phyloP scores from a whole-genome alignment of 2,888 invertebrate genomes.

The Balanococcus diminutus region DNA sequence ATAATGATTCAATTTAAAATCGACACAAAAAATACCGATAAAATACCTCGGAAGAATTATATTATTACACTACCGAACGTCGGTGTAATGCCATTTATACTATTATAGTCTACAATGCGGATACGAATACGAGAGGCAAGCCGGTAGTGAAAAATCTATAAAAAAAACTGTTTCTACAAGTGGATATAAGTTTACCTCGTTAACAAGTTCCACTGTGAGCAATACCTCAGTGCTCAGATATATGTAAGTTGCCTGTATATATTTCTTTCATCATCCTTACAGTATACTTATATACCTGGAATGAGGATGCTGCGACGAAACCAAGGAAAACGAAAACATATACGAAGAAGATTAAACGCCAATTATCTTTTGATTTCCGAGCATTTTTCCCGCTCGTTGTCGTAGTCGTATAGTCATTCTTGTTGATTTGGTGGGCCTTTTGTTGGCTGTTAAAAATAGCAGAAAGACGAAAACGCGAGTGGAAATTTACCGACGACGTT shows the following conservation, averaged over 20 bases:
- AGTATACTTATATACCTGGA: not conserved
- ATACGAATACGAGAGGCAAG: not conserved
- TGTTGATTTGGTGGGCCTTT: not conserved
- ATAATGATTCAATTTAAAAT: slow-evolving; percentile 1
- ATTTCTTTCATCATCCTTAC: not conserved
- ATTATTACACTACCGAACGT: not conserved
- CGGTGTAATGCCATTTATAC: not conserved
- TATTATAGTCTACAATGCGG: not conserved
- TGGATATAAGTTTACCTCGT: not conserved
- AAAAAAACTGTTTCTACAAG: not conserved
- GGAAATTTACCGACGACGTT: not conserved
- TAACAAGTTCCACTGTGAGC: not conserved
- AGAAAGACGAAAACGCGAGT: not conserved
- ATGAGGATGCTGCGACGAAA: not conserved
- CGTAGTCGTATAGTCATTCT: not conserved
- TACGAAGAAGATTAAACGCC: slow-evolving; percentile 8
- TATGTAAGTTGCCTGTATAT: not conserved
- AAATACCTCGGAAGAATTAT: slow-evolving; percentile 14
- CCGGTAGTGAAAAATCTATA: not conserved
- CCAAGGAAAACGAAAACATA: not conserved
- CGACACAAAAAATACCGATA: not conserved
- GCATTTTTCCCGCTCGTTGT: not conserved
- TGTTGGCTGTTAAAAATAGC: not conserved
- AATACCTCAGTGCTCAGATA: not conserved
- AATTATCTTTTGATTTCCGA: slow-evolving; percentile 13